These are phyloP conservation scores for Alectoris magna DNA, from an alignment of 2,797 vertebrate genomes.

Conservation along the genomic window DNA sequence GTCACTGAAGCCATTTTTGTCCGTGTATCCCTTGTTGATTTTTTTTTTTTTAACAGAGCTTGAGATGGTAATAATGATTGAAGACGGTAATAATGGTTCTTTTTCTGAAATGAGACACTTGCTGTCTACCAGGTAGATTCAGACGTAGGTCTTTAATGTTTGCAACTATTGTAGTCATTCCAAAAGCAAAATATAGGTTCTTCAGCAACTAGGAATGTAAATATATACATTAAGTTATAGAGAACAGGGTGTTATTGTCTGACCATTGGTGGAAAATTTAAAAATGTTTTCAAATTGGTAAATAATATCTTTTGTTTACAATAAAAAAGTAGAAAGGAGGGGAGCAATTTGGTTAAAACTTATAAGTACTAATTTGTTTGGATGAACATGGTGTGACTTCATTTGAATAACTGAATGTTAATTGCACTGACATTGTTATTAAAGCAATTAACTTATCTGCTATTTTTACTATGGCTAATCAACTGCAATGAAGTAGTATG, in stretches of 20 bases:
- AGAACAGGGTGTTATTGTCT: background rate
- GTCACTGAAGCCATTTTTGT: background rate
- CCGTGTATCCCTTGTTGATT: background rate
- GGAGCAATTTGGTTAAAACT: background rate
- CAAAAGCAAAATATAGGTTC: background rate
- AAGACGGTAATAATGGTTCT: background rate
- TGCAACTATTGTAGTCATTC: background rate
- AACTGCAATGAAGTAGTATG: background rate
- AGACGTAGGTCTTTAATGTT: background rate
- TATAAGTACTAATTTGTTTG: background rate
- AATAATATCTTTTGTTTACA: background rate
- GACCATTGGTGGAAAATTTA: background rate
- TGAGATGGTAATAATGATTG: too few species aligned
- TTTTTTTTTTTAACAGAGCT: background rate
- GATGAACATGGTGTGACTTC: background rate
- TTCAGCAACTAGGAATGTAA: background rate
- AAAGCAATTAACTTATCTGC: constrained; percentile 23
- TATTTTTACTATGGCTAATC: constrained; percentile 32
- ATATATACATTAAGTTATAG: background rate
- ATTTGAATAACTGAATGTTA: constrained; percentile 17
- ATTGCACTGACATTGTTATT: constrained; percentile 29
- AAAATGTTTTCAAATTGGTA: background rate
- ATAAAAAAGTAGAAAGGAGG: background rate
- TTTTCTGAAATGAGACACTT: accelerated
- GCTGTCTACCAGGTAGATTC: background rate